Conservation (phyloP, 1,140 invertebrate species). For the Pseudomyrmex flavicornis region DNA sequence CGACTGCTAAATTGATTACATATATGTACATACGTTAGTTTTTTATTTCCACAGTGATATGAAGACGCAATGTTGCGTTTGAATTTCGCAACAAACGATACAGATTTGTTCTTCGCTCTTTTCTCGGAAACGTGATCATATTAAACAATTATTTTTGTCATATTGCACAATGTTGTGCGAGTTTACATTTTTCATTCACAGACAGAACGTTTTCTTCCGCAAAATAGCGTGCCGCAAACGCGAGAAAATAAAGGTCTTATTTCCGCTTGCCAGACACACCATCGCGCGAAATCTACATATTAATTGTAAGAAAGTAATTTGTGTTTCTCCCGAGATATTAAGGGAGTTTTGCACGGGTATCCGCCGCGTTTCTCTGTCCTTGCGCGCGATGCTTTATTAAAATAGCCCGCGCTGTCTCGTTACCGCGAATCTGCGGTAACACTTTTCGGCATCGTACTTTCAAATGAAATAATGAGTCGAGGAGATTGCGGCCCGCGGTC, state of each 20-base stretch:
- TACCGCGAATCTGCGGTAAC: constrained; percentile 2
- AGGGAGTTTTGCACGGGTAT: constrained; percentile 1
- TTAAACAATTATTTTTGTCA: not conserved
- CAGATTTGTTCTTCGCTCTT: no score
- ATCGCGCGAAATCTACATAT: constrained; percentile 9
- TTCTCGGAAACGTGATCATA: not conserved
- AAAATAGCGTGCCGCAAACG: not conserved
- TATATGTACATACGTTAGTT: not conserved
- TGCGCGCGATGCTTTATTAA: constrained; percentile 28
- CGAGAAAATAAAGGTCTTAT: not conserved
- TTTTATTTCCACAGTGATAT: no score
- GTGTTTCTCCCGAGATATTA: not conserved
- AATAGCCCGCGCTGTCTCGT: not conserved
- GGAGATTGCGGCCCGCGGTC: constrained; percentile 20
- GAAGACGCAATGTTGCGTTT: no score
- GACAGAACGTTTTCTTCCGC: not conserved
- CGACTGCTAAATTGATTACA: not conserved
- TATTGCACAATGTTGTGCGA: not conserved
- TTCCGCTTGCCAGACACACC: not conserved
- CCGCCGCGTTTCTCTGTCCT: constrained; percentile 1
- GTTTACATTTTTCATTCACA: no score
- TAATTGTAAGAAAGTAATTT: constrained; percentile 24
- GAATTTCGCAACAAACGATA: no score
- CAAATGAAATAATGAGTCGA: constrained; percentile 49
- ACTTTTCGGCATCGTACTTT: constrained; percentile 38